Evolutionary conservation across 2,113 vertebrate genomes (phyloP).

Genomic region (Poeciliopsis occidentalis): DNA sequence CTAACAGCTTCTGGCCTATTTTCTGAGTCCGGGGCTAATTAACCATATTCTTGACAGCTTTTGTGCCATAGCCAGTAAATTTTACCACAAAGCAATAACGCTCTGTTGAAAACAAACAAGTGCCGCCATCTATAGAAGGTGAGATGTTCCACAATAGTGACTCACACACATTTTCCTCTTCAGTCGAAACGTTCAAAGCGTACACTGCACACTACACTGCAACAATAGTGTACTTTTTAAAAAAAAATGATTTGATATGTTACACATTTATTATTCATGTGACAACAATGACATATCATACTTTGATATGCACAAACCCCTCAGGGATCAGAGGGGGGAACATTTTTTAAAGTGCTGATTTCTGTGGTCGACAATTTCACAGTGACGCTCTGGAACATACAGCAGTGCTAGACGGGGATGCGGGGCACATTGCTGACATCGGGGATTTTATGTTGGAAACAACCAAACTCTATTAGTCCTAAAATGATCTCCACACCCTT

Average conservation of each 20-base stretch:
- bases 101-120: slow-evolving; percentile 25
- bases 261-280: slow-evolving; percentile 35
- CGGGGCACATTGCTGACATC: slow-evolving; percentile 51
- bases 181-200: background rate
- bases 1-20: slow-evolving; percentile 62
- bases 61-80: slow-evolving; percentile 41
- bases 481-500: slow-evolving; percentile 18
- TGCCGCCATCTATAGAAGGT: background rate
- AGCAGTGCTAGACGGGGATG: slow-evolving; percentile 9
- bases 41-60: slow-evolving; percentile 52
- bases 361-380: slow-evolving; percentile 64
- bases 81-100: slow-evolving; percentile 35
- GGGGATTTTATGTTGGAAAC: slow-evolving; percentile 22
- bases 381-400: slow-evolving; percentile 20
- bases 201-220: background rate
- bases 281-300: slow-evolving; percentile 38
- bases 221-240: background rate
- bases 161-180: too few relatives aligned
- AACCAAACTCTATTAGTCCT: slow-evolving; percentile 13
- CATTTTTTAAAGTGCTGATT: slow-evolving; percentile 76
- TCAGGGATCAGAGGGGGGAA: slow-evolving; percentile 34
- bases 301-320: slow-evolving; percentile 53
- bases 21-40: slow-evolving; percentile 60
- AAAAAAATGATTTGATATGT: slow-evolving; percentile 3
- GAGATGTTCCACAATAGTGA: too few relatives aligned